A percentile compares a stretch with the other conserved stretches of the same genome.
These are phyloP conservation scores for Nasalis larvatus DNA, from an alignment of 2,113 vertebrate species.

Conservation along the genomic window DNA sequence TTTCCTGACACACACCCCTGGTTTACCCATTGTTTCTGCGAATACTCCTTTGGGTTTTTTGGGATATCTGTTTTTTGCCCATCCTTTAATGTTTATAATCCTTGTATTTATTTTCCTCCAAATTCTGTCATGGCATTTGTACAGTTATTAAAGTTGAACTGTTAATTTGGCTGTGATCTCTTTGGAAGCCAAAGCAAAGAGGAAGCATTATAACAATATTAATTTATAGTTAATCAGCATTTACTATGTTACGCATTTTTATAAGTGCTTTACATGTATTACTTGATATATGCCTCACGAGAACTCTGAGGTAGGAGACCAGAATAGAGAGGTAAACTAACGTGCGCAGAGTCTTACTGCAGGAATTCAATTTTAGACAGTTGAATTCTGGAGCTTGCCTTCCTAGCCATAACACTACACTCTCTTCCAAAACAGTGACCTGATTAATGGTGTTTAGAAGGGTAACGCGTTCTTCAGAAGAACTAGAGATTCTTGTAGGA, in stretches of 20 bases:
- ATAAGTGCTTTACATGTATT: not conserved
- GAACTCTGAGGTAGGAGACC: not conserved
- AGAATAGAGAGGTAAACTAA: not conserved
- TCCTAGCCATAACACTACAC: not conserved
- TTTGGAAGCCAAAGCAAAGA: constrained; percentile 7
- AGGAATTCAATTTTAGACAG: not conserved
- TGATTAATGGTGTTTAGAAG: not conserved
- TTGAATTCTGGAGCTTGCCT: not conserved
- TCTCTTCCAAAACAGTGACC: not conserved
- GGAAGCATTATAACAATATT: not conserved
- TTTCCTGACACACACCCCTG: not conserved
- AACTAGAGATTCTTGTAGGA: constrained; percentile 6
- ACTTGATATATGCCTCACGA: not conserved
- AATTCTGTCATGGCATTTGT: not conserved
- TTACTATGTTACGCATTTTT: not conserved
- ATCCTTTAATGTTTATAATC: not conserved
- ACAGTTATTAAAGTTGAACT: not conserved
- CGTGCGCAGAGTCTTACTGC: not conserved
- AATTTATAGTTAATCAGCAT: constrained; percentile 1
- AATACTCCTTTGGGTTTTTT: not conserved
- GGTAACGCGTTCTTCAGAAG: not conserved
- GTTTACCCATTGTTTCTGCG: not conserved
- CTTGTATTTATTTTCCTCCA: not conserved
- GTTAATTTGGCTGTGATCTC: not conserved
- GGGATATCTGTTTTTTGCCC: not conserved